Conservation (phyloP, 2,797 vertebrate genomes). For the Ceryle rudis region DNA sequence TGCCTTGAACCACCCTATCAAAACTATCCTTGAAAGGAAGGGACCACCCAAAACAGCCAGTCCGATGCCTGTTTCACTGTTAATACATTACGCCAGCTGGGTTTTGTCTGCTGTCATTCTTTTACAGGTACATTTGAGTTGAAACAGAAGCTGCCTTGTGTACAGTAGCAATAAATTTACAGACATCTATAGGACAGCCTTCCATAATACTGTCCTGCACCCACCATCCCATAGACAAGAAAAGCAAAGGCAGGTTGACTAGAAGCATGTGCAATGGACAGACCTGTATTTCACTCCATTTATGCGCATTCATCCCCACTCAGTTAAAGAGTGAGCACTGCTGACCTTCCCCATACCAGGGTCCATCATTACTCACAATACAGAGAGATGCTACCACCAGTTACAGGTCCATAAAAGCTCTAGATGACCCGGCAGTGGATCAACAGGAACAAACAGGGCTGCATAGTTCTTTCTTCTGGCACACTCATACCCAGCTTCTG, state of each 20-base stretch:
- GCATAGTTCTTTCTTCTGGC: background rate
- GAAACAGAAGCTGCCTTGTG: background rate
- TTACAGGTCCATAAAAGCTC: background rate
- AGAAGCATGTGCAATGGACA: background rate
- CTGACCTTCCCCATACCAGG: background rate
- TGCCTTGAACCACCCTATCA: background rate
- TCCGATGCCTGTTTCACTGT: background rate
- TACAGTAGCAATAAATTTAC: background rate
- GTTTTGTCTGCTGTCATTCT: background rate
- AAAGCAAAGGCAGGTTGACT: background rate
- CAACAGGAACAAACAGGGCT: background rate
- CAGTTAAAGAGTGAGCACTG: background rate
- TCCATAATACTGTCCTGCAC: background rate
- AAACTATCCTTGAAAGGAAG: background rate
- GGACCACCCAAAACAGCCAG: background rate
- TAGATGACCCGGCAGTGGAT: background rate
- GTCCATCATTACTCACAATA: rapidly evolving
- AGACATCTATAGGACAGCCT: background rate
- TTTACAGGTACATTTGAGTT: background rate
- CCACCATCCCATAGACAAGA: background rate
- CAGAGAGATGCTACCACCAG: background rate
- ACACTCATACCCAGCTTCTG: background rate
- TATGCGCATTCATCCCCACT: background rate
- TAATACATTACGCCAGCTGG: background rate
- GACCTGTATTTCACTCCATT: background rate